Base-by-base conservation (phyloP, 2,888 invertebrate genomes). In the Choristoneura rosaceana region DNA sequence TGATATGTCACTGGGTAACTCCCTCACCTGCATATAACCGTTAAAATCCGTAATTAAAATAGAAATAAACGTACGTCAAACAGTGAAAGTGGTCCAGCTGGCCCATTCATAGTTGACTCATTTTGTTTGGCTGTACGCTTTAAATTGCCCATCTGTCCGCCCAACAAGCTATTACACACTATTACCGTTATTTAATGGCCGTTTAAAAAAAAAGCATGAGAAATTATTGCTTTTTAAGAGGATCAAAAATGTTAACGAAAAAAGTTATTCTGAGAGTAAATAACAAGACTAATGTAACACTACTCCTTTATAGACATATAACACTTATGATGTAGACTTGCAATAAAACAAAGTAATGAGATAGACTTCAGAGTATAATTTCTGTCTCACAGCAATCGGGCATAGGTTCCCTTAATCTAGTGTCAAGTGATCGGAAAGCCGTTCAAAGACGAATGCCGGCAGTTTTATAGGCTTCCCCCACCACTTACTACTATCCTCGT, bases 61-160 rank as follows among this genome's bases (percentile, higher is more conserved):
- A 43, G 59, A 17, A 17, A 65, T 25, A 45, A 63, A 65, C 70
- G 15, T 52, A 52, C 52, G 17, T 2, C 43, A 45, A 25, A 47
- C 17, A 55, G 76, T 76, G 76, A 76, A 76, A 76, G 76, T 76
- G 63, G 50, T 64, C 67, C 74, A 71, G 69, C 67, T 65, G 71
- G 34, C 59, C 58, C 70, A 74, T 77, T 82, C 79, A 79, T 69
- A 70, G 63, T 70, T 45, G 41, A 58, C 33, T 43, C 70, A 74
- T 73, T 76, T 71, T 75, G 76, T 79, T 76, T 75, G 75, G 76
- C 71, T 77, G 70, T 70, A 68, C 63, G 62, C 60, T 75, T 76
- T 73, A 80, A 71, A 74, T 76, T 67, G 75, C 76, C 78, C 79
- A 81, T 81, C 81, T 82, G 82, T 70, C 71, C 70, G 58, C n/a